Evolutionary conservation across 2,797 vertebrate species (phyloP), one percentile per base, ranked within the genome.

Genomic region (Loris lydekkerianus): DNA sequence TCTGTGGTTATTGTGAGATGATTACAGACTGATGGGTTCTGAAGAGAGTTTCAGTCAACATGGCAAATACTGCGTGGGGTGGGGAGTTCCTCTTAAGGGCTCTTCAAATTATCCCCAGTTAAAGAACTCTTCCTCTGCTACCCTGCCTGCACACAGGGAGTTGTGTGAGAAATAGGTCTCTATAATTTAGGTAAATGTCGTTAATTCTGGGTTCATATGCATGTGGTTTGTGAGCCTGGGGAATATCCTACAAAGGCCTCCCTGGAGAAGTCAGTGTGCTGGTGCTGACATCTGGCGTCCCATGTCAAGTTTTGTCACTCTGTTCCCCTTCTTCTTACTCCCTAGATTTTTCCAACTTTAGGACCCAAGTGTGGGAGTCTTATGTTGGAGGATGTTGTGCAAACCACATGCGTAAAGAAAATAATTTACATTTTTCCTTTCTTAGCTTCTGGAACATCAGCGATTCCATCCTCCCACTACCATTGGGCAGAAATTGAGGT

Each of bases 351-450:
- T 97, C 97, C 97, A 96, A 96, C 95, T 98, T 97, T 98, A 96
- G 96, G 97, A 91, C 86, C 97, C 31, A 89, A 96, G 97, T 97
- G 97, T 97, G 95, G 97, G 97, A 97, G 96, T 98, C 96, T 97
- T 95, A 95, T 88, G 94, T 97, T 97, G 97, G 97, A 97, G 97
- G 96, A 96, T 97, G 97, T 97, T 98, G 97, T 98, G 93, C 96
- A 98, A 98, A 97, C 97, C 97, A 97, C 96, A 98, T 94, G 96
- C 91, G 78, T 96, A 95, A 96, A 96, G 97, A 97, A 97, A 97
- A 97, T 97, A 97, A 97, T 98, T 97, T 98, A 97, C 97, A 98
- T 98, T 98, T 98, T 98, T 98, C 97, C 97, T 97, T 98, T 98
- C 97, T 98, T 98, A 98, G 97, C 94, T 98, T 96, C 96, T 97